Base-by-base conservation (phyloP, 2,888 invertebrate genomes). In the Lymantria monacha region DNA sequence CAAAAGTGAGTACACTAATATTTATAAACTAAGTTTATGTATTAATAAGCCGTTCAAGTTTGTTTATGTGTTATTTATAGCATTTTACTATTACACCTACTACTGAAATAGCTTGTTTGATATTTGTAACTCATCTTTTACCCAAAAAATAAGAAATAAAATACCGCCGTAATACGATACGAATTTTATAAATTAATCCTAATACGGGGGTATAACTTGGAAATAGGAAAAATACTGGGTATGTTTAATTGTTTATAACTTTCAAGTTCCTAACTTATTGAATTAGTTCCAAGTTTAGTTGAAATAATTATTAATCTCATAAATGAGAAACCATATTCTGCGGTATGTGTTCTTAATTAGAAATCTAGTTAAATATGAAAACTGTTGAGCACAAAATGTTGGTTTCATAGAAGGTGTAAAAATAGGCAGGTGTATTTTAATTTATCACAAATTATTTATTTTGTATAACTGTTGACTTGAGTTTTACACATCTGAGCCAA, bases 1-100 rank as follows among this genome's bases (percentile, higher is more conserved):
- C 47, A 51, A 51, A 51, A 41, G 47, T 51, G 44, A 51, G 44
- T 44, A 51, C 47, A 51, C 51, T 40, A 51, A 51, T 46, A 43
- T 51, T 44, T 50, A 50, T 22, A 46, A 46, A 40, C 46, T 46
- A 46, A 46, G 22, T 45, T 45, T 38, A 9, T n/a, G 12, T 44
- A 44, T 44, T 44, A 44, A 44, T 13, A 44, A 33, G 30, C 44
- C 44, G 36, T 44, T 13, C 33, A 36, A 44, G 33, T 44, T 44
- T 44, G 44, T 33, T 33, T 36, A 44, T 44, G 12, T 44, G 36
- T 44, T 44, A 44, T 33, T 33, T 44, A 31, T 44, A 44, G 44
- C 44, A 38, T 38, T 38, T n/a, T 38, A n/a, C 38, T 38, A 38
- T 38, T 38, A 38, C 38, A 38, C 38, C 12, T n/a, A 38, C 38